Conservation (phyloP, 2,113 vertebrate species). For the Misgurnus mizolepis region DNA sequence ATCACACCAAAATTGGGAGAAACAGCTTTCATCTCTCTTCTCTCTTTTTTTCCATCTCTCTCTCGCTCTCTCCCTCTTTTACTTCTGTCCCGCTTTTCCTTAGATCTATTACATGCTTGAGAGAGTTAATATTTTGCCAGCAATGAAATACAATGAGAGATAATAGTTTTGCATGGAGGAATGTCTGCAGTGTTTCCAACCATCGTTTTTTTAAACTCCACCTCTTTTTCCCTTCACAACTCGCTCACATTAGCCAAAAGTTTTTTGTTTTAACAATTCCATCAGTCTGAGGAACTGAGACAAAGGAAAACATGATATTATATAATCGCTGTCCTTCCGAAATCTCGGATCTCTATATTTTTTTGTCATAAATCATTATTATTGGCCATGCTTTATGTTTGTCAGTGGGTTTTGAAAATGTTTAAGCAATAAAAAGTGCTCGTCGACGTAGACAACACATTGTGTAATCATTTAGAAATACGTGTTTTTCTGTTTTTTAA, state of each 20-base stretch:
- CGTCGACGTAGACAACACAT: no score
- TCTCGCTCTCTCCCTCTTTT: background rate
- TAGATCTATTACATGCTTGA: background rate
- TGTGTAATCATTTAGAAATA: no score
- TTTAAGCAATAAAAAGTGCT: no score
- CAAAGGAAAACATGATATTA: background rate
- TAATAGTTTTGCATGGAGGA: constrained; percentile 55
- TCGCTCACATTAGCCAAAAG: background rate
- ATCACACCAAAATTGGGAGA: constrained; percentile 82
- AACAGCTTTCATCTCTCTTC: constrained; percentile 60
- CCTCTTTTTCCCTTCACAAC: constrained; percentile 16
- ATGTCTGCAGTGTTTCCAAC: constrained; percentile 45
- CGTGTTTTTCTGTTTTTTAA: no score
- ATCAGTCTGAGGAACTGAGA: constrained; percentile 2
- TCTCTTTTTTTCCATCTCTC: constrained; percentile 21
- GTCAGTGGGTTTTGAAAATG: no score
- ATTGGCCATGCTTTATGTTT: no score
- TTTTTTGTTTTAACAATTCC: constrained; percentile 16
- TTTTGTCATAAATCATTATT: no score
- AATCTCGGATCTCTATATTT: no score
- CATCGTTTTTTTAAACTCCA: constrained; percentile 35
- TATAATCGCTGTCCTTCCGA: background rate
- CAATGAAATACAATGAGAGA: constrained; percentile 55
- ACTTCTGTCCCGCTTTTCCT: background rate
- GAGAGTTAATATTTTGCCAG: constrained; percentile 49